Conservation (phyloP, 2,888 invertebrate species). For the Tenthredo livida region DNA sequence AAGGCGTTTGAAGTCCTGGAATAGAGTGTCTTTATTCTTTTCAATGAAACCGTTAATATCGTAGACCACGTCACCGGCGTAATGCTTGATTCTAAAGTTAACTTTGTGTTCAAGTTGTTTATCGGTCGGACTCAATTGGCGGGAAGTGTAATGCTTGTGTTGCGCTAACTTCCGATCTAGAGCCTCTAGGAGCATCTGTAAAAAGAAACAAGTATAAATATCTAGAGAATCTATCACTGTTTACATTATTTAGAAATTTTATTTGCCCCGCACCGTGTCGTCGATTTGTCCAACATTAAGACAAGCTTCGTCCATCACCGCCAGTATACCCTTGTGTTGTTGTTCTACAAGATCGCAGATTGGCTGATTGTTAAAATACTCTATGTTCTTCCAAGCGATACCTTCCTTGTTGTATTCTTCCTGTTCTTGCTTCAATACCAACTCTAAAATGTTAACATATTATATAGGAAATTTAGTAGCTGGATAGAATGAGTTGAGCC, state of each 20-base stretch:
- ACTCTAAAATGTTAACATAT: slow-evolving; percentile 81
- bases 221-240: not conserved
- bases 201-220: not conserved
- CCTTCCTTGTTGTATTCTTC: slow-evolving; percentile 98
- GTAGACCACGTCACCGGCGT: slow-evolving; percentile 98
- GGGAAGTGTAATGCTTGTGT: slow-evolving; percentile 95
- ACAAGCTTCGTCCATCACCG: slow-evolving; percentile 98
- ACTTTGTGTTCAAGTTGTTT: slow-evolving; percentile 89
- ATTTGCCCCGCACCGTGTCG: slow-evolving; percentile 78
- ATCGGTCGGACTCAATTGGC: slow-evolving; percentile 90
- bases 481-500: not conserved
- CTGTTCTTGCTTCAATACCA: slow-evolving; percentile 98
- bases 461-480: slow-evolving; percentile 26
- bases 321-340: slow-evolving; percentile 93
- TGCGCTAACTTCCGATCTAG: slow-evolving; percentile 93
- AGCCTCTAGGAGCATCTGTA: slow-evolving; percentile 90
- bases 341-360: slow-evolving; percentile 98
- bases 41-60: slow-evolving; percentile 95
- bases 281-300: slow-evolving; percentile 96
- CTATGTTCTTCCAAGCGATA: slow-evolving; percentile 96
- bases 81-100: slow-evolving; percentile 93
- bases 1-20: slow-evolving; percentile 97
- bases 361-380: slow-evolving; percentile 97
- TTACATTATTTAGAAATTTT: slow-evolving; percentile 1
- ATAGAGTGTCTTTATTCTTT: slow-evolving; percentile 97